These are phyloP conservation scores for Dromas ardeola DNA, from an alignment of 2,113 vertebrate genomes.

Conservation along the genomic window DNA sequence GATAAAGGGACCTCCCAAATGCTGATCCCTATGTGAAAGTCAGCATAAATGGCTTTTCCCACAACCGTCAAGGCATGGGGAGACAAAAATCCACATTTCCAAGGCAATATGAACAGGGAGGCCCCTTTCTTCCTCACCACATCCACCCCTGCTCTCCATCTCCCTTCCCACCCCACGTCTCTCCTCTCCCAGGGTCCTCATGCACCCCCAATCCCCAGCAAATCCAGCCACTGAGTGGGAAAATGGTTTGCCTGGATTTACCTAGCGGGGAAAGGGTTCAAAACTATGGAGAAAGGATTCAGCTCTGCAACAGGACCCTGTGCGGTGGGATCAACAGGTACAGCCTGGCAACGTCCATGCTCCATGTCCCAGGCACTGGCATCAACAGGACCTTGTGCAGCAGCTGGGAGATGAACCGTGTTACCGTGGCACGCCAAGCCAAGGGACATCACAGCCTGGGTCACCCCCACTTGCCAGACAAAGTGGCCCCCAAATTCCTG, in stretches of 20 bases:
- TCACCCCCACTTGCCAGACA: neutral
- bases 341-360: fast-evolving
- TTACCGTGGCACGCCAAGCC: neutral
- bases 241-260: neutral
- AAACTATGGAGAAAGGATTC: neutral
- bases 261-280: neutral
- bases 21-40: fast-evolving
- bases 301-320: neutral
- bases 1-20: neutral
- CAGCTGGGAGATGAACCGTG: fast-evolving
- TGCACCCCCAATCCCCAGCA: neutral
- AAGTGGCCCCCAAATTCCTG: neutral
- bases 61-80: neutral
- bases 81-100: neutral
- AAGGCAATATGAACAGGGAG: neutral
- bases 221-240: neutral
- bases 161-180: neutral
- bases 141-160: neutral
- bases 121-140: neutral
- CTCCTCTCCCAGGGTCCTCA: neutral
- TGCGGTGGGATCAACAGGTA: neutral
- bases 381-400: neutral
- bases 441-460: neutral
- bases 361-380: neutral
- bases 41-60: neutral